Evolutionary conservation across 2,797 vertebrate genomes (phyloP).

Genomic region (Schizothorax lantsangensis): DNA sequence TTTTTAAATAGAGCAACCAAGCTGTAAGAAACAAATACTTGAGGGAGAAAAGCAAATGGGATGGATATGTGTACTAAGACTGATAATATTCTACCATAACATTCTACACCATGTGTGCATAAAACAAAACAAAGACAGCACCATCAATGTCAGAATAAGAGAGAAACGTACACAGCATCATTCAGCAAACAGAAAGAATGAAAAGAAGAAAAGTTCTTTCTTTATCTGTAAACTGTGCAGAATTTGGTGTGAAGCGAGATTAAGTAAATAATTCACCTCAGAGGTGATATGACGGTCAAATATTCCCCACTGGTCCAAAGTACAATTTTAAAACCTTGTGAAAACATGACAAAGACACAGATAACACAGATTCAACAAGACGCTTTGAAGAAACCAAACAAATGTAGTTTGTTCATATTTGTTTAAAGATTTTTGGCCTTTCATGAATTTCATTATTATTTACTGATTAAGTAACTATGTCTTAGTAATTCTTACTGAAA

Average conservation of each 20-base stretch:
- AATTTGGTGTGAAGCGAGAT: slow-evolving; percentile 20
- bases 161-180: not conserved
- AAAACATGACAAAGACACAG: slow-evolving; percentile 23
- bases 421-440: not conserved
- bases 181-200: not conserved
- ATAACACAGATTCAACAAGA: not conserved
- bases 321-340: slow-evolving; percentile 33
- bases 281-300: slow-evolving; percentile 45
- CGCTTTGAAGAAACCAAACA: not conserved
- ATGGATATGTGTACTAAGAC: not conserved
- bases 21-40: not conserved
- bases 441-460: not conserved
- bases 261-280: slow-evolving; percentile 54
- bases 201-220: not conserved
- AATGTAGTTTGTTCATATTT: not conserved
- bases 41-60: not conserved
- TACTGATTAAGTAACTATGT: not conserved
- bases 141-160: not conserved
- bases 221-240: not conserved
- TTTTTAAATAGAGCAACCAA: not conserved
- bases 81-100: not conserved
- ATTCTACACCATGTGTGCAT: not conserved
- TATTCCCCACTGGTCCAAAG: slow-evolving; percentile 31
- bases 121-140: not conserved
- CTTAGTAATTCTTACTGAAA: not conserved